Evolutionary conservation across 2,888 invertebrate genomes (phyloP).

Genomic region (Melieria picta): DNA sequence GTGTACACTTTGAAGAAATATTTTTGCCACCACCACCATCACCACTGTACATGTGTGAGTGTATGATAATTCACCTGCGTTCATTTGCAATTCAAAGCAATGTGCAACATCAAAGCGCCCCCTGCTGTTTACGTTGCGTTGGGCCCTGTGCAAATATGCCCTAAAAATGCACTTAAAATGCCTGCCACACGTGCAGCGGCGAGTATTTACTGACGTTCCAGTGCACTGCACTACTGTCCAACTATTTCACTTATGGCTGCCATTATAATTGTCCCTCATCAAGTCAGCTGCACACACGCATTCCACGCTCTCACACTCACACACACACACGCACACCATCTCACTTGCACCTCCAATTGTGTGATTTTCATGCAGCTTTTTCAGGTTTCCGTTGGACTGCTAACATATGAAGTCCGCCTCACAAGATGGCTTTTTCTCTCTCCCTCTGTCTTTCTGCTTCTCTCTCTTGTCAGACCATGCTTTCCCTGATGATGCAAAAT

Average conservation of each 20-base stretch:
- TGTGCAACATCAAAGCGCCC: constrained; percentile 19
- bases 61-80: not conserved
- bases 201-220: not conserved
- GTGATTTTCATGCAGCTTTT: constrained; percentile 3
- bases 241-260: constrained; percentile 24
- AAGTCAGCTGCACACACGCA: not conserved
- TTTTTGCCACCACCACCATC: too few species aligned
- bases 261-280: too few species aligned
- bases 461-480: not conserved
- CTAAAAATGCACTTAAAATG: constrained; percentile 23
- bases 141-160: constrained; percentile 21
- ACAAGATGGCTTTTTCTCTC: constrained; percentile 3
- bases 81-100: constrained; percentile 26
- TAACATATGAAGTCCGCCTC: not conserved
- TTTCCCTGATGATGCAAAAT: not conserved
- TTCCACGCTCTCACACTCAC: not conserved
- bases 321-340: not conserved
- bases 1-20: too few species aligned
- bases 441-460: constrained; percentile 16
- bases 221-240: constrained; percentile 14
- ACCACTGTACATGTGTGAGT: too few species aligned
- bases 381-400: not conserved
- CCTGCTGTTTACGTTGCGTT: constrained; percentile 10
- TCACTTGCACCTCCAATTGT: not conserved
- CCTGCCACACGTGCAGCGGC: not conserved